Evolutionary conservation across 2,888 invertebrate genomes (phyloP).

Genomic region (Ormyrus labotus): DNA sequence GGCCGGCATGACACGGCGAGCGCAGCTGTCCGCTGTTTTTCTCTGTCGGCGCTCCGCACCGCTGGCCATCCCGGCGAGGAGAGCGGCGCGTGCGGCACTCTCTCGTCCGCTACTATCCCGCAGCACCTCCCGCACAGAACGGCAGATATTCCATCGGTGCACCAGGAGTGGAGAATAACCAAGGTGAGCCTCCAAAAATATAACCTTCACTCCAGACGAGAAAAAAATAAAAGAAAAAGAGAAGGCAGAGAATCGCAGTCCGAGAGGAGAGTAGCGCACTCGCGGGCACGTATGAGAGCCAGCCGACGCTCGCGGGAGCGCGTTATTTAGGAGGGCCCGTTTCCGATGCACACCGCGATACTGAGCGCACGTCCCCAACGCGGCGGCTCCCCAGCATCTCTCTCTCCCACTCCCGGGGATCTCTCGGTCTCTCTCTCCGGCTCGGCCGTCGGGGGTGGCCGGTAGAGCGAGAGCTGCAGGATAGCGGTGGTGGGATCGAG

Average conservation of each 20-base stretch:
- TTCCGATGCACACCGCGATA: conserved; percentile 35
- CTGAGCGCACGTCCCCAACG: conserved; percentile 30
- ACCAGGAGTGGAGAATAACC: too few relatives aligned
- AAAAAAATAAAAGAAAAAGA: too few relatives aligned
- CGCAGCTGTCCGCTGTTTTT: background rate
- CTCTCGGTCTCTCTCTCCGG: background rate
- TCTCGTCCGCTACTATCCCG: background rate
- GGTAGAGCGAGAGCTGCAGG: conserved; percentile 10
- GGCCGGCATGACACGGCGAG: background rate
- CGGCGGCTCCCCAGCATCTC: conserved; percentile 18
- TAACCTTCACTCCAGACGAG: too few relatives aligned
- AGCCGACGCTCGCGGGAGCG: background rate
- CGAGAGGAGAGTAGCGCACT: too few relatives aligned
- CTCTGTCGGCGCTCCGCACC: background rate
- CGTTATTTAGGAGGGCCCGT: conserved; percentile 2
- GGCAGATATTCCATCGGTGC: too few relatives aligned
- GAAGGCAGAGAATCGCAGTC: too few relatives aligned
- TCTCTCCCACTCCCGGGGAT: conserved; percentile 20
- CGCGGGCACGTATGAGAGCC: too few relatives aligned
- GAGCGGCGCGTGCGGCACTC: background rate
- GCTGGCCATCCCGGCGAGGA: background rate
- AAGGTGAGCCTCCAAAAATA: too few relatives aligned
- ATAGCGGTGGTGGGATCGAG: conserved; percentile 34
- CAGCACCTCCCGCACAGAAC: background rate
- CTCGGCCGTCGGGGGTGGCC: background rate